Base-by-base conservation (phyloP, 2,888 invertebrate species). In the Lobophora halterata region DNA sequence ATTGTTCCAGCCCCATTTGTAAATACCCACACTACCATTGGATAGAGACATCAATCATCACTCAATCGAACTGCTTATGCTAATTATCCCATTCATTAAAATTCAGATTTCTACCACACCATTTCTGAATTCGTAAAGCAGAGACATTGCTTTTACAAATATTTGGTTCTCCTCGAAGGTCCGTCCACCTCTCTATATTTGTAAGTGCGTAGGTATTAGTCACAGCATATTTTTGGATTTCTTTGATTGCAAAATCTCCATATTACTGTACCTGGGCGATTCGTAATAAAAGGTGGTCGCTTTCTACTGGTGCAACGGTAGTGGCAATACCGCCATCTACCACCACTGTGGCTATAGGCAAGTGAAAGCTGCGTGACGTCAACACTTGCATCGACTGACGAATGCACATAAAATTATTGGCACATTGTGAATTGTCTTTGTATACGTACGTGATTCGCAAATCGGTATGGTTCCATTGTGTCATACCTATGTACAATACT, bases 1-100 rank as follows among this genome's bases (percentile, higher is more conserved):
- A 86, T 85, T 86, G 85, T 86, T 79, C 66, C 59, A 66, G 65
- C 76, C 72, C 65, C 71, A 65, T 74, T 79, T 73, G 73, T 78
- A 79, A 81, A 81, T 77, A 79, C n/a, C n/a, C n/a, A n/a, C 63
- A 56, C 62, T 55, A 59, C 58, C 64, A 74, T 66, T 61, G 58
- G 62, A 76, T 71, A 70, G 65, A 69, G 61, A 64, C 52, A 58
- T 55, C 40, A 50, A 52, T 63, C 62, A 62, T 61, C 63, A 46
- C 47, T 57, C 49, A 52, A 62, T 65, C 57, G 46, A 57, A 47
- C 54, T 55, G 48, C 55, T 52, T 58, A 64, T 65, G 55, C 57
- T 52, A 58, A 63, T 61, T 8, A 21, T 20, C 24, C 35, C 34
- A 34, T 35, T 43, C 32, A 29, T 30, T 29, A 43, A 33, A 36